These are phyloP conservation scores for Dicentrarchus labrax DNA, from an alignment of 2,113 vertebrate genomes.

Conservation along the genomic window DNA sequence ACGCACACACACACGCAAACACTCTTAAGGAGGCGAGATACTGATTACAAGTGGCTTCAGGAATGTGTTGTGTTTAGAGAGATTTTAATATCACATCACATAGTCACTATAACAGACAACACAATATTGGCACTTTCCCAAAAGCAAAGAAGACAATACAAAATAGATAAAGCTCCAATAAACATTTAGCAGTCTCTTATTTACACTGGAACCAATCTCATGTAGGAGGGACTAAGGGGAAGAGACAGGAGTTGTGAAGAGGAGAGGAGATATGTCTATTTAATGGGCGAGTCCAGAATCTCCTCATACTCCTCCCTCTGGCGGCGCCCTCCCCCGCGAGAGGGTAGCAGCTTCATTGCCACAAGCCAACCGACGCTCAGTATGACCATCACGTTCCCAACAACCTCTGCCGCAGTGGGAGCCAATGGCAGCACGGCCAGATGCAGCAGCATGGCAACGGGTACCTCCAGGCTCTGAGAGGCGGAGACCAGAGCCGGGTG, in stretches of 20 bases:
- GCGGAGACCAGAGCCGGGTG: slow-evolving; percentile 95
- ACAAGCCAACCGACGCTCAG: slow-evolving; percentile 85
- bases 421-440: slow-evolving; percentile 86
- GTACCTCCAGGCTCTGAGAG: slow-evolving; percentile 92
- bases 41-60: slow-evolving; percentile 39
- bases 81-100: slow-evolving; percentile 81
- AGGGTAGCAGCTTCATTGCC: slow-evolving; percentile 78
- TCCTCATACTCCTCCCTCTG: slow-evolving; percentile 92
- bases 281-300: slow-evolving; percentile 94
- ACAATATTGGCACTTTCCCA: slow-evolving; percentile 77
- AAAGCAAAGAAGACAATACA: slow-evolving; percentile 72
- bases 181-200: slow-evolving; percentile 69
- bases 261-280: slow-evolving; percentile 80
- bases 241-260: slow-evolving; percentile 1
- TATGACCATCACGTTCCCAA: slow-evolving; percentile 89
- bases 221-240: slow-evolving; percentile 6
- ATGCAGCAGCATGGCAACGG: slow-evolving; percentile 91
- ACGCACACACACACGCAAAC: not conserved
- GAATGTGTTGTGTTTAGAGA: slow-evolving; percentile 47
- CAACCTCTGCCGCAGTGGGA: slow-evolving; percentile 88
- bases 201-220: slow-evolving; percentile 45
- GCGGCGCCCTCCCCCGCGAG: slow-evolving; percentile 84
- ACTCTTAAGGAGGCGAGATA: not conserved
- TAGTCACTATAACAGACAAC: slow-evolving; percentile 72
- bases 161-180: slow-evolving; percentile 73